Base-by-base conservation (phyloP, 1,140 invertebrate species). In the Drosophila ananassae region DNA sequence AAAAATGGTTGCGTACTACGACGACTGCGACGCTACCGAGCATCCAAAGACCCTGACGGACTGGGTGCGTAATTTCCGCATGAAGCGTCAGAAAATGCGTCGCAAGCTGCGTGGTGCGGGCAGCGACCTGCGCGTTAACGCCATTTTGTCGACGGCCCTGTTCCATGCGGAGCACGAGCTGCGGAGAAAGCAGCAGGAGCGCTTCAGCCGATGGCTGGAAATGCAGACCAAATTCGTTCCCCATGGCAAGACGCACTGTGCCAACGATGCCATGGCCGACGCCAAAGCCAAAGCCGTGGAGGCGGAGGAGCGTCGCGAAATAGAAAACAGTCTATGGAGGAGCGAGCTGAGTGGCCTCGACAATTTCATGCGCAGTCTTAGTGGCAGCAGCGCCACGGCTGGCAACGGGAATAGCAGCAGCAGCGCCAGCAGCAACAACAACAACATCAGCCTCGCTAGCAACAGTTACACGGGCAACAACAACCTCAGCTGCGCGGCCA, bases 21-120 rank as follows among this genome's bases (percentile, higher is more conserved):
- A 85, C 67, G 76, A 84, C 24, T 81, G 54, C 21, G 79, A 89
- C 13, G 61, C 47, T 22, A 32, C 41, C 39, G 66, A 84, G 13
- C 71, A 83, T 48, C 90, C 89, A 21, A 79, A 87, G 67, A 91
- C 90, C 0, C 57, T 92, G 50, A 78, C 73, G 9, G 90, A 91
- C 59, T 92, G 91, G 91, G 91, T 92, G 28, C 82, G 75, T 46
- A 91, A 91, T 79, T 87, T 92, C 47, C 91, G 91, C 51, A 60
- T 90, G 46, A 92, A 92, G 57, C 89, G 90, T 10, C 72, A 87
- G 39, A 87, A 92, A 90, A 92, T 92, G 91, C 89, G 85, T 73
- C 79, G 91, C n/a, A 91, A 91, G 60, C 50, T 83, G 34, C 74
- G 91, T 22, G 79, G 82, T 47, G 75, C 81, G 54, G 78, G 78